phyloP scores from a whole-genome alignment of 2,113 vertebrate species.

The Scophthalmus maximus region DNA sequence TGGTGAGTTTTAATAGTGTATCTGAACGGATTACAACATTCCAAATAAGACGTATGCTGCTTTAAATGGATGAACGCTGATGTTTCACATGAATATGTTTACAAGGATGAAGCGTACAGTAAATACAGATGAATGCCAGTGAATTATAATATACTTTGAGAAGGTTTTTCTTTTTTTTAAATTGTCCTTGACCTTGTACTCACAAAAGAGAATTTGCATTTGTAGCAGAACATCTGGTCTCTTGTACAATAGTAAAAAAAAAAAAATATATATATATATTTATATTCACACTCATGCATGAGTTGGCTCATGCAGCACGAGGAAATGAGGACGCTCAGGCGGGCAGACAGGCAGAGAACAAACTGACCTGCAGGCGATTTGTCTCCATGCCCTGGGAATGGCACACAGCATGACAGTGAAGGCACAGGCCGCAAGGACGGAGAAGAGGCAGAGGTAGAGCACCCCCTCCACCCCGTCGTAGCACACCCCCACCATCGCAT shows the following conservation, averaged over 20 bases:
- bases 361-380: slow-evolving; percentile 85
- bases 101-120: neutral
- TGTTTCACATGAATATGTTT: neutral
- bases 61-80: neutral
- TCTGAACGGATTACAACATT: neutral
- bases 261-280: neutral
- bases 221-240: neutral
- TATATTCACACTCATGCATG: neutral
- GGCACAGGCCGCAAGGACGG: slow-evolving; percentile 87
- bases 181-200: too few species aligned
- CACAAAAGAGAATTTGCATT: slow-evolving; percentile 1
- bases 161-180: neutral
- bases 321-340: slow-evolving; percentile 43
- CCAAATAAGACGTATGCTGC: neutral
- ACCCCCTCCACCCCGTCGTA: slow-evolving; percentile 94
- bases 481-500: slow-evolving; percentile 92
- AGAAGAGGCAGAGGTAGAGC: slow-evolving; percentile 93
- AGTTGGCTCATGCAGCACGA: neutral
- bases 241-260: neutral
- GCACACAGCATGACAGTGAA: slow-evolving; percentile 91
- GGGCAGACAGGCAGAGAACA: slow-evolving; percentile 18
- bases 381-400: slow-evolving; percentile 87
- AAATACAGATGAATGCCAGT: neutral
- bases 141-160: neutral
- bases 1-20: neutral